phyloP scores from a whole-genome alignment of 2,113 vertebrate genomes.

The Antechinus stuartii region DNA sequence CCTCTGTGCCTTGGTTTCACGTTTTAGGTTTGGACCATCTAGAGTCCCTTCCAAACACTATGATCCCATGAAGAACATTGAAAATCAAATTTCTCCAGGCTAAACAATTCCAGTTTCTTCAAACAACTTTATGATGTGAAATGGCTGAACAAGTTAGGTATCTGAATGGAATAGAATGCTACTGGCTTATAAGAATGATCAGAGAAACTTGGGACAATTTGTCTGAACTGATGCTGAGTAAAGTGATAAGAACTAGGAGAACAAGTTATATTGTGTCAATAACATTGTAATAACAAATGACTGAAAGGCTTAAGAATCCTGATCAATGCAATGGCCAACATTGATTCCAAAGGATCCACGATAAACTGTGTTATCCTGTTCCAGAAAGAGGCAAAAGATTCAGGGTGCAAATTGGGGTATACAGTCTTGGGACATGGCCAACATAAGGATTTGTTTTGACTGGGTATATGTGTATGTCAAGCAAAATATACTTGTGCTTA shows the following conservation, averaged over 20 bases:
- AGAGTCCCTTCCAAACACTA: neutral
- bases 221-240: neutral
- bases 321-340: neutral
- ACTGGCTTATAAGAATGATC: neutral
- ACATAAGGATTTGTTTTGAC: neutral
- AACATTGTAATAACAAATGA: neutral
- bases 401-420: neutral
- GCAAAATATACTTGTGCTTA: neutral
- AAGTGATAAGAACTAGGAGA: neutral
- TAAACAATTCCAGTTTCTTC: neutral
- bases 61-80: neutral
- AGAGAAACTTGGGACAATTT: neutral
- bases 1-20: neutral
- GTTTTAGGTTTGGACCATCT: neutral
- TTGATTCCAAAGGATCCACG: neutral
- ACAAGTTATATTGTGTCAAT: neutral
- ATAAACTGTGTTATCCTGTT: neutral
- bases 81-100: neutral
- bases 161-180: neutral
- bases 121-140: neutral
- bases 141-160: neutral
- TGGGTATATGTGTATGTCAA: neutral
- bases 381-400: neutral
- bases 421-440: neutral
- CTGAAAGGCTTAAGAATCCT: neutral